These are phyloP conservation scores for Egretta garzetta DNA, from an alignment of 2,113 vertebrate genomes.

Conservation along the genomic window DNA sequence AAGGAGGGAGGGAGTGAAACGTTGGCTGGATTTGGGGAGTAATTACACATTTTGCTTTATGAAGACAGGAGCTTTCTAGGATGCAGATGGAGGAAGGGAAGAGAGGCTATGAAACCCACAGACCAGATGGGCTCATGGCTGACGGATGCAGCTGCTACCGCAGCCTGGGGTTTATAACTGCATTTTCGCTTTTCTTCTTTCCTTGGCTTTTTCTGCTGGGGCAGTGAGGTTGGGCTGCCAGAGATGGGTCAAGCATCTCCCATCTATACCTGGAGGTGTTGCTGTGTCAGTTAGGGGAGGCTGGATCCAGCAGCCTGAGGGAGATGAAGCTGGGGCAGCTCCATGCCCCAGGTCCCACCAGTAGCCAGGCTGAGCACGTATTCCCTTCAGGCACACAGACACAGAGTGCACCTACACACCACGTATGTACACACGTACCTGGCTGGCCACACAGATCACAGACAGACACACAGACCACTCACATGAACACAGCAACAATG, in stretches of 20 bases:
- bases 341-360: background rate
- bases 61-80: background rate
- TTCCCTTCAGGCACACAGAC: background rate
- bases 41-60: background rate
- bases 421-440: accelerated
- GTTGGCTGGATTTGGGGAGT: background rate
- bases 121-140: background rate
- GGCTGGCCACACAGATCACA: background rate
- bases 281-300: background rate
- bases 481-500: accelerated
- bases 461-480: background rate
- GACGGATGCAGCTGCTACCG: background rate
- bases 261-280: background rate
- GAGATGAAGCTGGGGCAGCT: background rate
- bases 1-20: background rate
- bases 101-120: background rate
- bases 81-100: background rate
- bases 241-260: background rate
- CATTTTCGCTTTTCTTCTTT: background rate
- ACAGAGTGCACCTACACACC: background rate
- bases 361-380: accelerated
- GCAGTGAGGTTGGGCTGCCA: background rate
- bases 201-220: accelerated
- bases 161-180: background rate
- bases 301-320: background rate